Evolutionary conservation across 2,888 invertebrate genomes (phyloP), one percentile per base, ranked within the genome.

Genomic region (Pimpla rufipes): DNA sequence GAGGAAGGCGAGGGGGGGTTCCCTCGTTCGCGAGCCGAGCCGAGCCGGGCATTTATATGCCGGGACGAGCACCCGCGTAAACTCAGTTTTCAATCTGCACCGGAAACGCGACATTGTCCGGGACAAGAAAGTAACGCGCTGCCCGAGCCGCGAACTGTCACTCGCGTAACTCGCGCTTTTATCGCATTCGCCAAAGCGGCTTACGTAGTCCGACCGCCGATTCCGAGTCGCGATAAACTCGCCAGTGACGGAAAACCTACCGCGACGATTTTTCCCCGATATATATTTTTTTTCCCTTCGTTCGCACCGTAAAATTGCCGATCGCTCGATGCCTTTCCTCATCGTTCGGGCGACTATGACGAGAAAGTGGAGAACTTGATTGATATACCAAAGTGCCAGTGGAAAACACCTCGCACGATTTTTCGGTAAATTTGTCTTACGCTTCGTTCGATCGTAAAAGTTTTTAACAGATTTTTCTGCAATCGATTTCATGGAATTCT

Each of bases 21-120:
- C 87, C 83, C 87, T 79, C 88, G 80, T 5, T 29, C 29, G 29
- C 29, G 29, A 2, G 29, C 29, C 5, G 3, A 5, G 2, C 29
- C n/a, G n/a, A n/a, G n/a, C n/a, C 81, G 82, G 79, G 85, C 89
- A 86, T 89, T 91, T 91, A 91, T 91, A 91, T 89, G 88, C 83
- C 87, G 79, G 81, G 73, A 50, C 87, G 85, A 84, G 71, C 84
- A 77, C 85, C 86, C 85, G 83, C 79, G 85, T 78, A 82, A 85
- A 87, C 86, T 90, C 91, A 91, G 90, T 90, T 89, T 85, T 84
- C 85, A 85, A 79, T 83, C 78, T 66, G 57, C 76, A 50, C 79
- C 80, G 68, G 83, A 84, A 83, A 85, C 82, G 75, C 50, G 80
- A 84, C 74, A 84, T 71, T 64, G 67, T 79, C 71, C 57, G 42